Evolutionary conservation across 2,888 invertebrate genomes (phyloP).

Genomic region (Andrena fulva): DNA sequence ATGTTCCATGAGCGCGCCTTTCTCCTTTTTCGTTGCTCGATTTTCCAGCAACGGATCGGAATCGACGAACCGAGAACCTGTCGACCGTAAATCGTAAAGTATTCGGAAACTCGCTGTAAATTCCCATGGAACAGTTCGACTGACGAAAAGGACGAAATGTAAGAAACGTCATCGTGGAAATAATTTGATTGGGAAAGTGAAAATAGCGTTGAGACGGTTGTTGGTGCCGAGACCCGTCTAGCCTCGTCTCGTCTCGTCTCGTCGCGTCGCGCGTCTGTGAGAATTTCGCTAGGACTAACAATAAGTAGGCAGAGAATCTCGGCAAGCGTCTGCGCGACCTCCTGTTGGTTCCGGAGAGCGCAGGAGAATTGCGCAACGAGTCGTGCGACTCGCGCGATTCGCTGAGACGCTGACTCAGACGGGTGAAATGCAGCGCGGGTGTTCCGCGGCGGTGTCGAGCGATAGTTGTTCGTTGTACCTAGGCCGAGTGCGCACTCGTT

Average conservation of each 20-base stretch:
- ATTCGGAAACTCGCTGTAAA: too few relatives aligned
- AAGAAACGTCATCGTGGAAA: neutral
- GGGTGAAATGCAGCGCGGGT: slow-evolving; percentile 77
- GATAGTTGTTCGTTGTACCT: slow-evolving; percentile 20
- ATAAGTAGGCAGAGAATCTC: neutral
- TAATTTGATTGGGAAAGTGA: too few relatives aligned
- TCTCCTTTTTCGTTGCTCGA: neutral
- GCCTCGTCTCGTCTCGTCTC: too few relatives aligned
- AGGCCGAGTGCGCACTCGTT: neutral
- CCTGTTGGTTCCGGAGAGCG: slow-evolving; percentile 36
- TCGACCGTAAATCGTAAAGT: too few relatives aligned
- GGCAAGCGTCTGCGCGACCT: neutral
- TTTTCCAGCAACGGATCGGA: too few relatives aligned
- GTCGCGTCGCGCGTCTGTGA: neutral
- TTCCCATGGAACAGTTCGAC: too few relatives aligned
- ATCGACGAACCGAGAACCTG: too few relatives aligned
- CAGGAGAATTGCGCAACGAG: slow-evolving; percentile 61
- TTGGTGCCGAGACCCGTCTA: too few relatives aligned
- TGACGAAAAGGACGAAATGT: neutral
- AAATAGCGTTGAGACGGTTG: too few relatives aligned
- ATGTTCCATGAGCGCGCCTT: neutral
- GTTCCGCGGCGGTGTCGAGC: slow-evolving; percentile 54
- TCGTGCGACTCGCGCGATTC: slow-evolving; percentile 37
- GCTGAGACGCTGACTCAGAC: slow-evolving; percentile 73
- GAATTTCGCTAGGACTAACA: neutral